Evolutionary conservation across 2,888 invertebrate species (phyloP).

Genomic region (Lymantria monacha): DNA sequence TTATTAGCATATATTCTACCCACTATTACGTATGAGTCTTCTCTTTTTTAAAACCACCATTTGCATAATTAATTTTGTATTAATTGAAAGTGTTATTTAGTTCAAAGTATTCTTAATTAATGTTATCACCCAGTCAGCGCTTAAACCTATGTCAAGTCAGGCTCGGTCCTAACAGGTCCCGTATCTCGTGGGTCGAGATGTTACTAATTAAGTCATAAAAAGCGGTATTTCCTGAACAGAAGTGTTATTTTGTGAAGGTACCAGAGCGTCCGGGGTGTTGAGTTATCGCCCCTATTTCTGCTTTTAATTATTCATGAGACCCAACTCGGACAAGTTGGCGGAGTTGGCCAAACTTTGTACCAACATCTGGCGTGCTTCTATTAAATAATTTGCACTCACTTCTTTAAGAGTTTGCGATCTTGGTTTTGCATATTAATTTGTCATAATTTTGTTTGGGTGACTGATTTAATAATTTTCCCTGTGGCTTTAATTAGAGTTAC

Average conservation of each 20-base stretch:
- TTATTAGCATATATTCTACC: too few relatives aligned
- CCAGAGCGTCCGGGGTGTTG: conserved; percentile 45
- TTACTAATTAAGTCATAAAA: conserved; percentile 75
- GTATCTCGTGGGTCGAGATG: conserved; percentile 51
- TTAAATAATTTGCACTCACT: conserved; percentile 69
- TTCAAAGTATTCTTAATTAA: too few relatives aligned
- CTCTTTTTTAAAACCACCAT: too few relatives aligned
- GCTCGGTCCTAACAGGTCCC: conserved; percentile 17
- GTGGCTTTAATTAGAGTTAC: too few relatives aligned
- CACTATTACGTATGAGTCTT: too few relatives aligned
- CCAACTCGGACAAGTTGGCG: conserved; percentile 51
- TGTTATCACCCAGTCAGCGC: background rate
- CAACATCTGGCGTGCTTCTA: conserved; percentile 64
- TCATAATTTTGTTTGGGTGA: conserved; percentile 1
- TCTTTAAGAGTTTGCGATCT: conserved; percentile 45
- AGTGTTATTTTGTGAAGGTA: conserved; percentile 60
- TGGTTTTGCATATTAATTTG: conserved; percentile 41
- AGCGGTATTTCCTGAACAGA: conserved; percentile 55
- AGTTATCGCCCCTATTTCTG: conserved; percentile 65
- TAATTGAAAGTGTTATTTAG: too few relatives aligned
- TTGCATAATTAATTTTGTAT: too few relatives aligned
- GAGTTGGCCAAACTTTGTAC: conserved; percentile 48
- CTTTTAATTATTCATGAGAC: conserved; percentile 76
- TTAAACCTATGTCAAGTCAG: background rate
- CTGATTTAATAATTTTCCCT: background rate